Conservation (phyloP, 2,888 invertebrate genomes). For the Rhagium mordax region DNA sequence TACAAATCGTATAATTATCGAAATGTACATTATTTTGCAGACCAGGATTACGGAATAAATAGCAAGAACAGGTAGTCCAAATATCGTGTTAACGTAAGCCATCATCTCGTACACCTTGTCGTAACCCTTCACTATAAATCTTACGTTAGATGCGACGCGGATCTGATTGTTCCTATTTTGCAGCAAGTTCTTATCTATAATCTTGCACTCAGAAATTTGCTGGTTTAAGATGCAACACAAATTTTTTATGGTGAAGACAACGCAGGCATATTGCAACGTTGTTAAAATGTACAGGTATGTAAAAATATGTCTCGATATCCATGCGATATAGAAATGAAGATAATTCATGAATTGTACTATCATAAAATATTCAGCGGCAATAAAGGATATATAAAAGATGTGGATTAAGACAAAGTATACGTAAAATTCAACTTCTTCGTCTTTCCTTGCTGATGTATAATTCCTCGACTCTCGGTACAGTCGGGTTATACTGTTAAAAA, state of each 20-base stretch:
- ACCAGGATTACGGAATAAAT: background rate
- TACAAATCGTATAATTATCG: background rate
- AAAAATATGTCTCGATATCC: background rate
- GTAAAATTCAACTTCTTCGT: slow-evolving; percentile 2
- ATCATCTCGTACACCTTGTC: background rate
- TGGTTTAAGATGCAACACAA: background rate
- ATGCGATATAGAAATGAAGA: background rate
- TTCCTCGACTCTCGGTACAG: background rate
- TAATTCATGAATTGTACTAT: background rate
- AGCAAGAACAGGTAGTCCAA: background rate
- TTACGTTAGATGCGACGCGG: background rate
- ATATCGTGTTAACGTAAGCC: background rate
- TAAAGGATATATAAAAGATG: background rate
- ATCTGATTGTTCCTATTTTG: background rate
- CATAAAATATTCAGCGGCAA: background rate
- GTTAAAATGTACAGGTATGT: slow-evolving; percentile 3
- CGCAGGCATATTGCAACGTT: background rate
- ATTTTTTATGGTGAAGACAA: slow-evolving; percentile 13
- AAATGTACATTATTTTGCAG: too few relatives aligned
- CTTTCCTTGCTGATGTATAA: background rate
- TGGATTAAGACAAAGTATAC: slow-evolving; percentile 5
- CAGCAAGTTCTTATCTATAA: background rate
- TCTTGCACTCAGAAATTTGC: background rate
- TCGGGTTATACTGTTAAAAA: background rate
- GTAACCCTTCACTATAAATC: background rate